Conservation (phyloP, 2,113 vertebrate species). For the Mohoua ochrocephala region DNA sequence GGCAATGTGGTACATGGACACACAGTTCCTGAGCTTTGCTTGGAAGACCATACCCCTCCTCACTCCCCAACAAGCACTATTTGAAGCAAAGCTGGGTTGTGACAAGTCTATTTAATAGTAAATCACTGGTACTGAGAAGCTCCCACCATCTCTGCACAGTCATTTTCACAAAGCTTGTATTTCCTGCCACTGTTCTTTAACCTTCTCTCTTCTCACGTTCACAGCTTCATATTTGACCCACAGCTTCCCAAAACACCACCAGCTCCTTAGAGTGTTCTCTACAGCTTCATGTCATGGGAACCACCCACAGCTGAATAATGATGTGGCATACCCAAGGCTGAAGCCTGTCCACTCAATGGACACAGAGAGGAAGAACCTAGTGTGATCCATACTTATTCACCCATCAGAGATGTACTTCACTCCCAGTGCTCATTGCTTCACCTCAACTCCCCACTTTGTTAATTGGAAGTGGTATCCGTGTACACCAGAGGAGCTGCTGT, state of each 20-base stretch:
- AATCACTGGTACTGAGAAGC: not conserved
- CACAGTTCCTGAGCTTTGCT: not conserved
- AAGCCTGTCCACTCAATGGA: not conserved
- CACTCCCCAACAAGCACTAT: not conserved
- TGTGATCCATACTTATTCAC: not conserved
- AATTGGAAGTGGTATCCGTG: not conserved
- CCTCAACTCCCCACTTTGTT: not conserved
- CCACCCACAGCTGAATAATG: not conserved
- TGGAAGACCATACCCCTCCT: not conserved
- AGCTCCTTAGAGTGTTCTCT: not conserved
- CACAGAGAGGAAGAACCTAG: not conserved
- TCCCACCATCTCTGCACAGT: not conserved
- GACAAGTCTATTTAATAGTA: not conserved
- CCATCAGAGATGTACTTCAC: not conserved
- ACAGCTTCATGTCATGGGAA: not conserved
- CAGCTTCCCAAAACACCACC: not conserved
- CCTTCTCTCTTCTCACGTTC: not conserved
- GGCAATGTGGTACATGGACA: not conserved
- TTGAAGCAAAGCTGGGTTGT: not conserved
- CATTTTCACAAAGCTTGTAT: not conserved
- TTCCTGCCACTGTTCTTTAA: not conserved
- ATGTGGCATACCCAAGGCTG: not conserved
- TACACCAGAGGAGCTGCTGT: not conserved
- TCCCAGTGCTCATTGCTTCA: not conserved
- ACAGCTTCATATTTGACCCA: not conserved